Conservation (phyloP, 2,888 invertebrate species). For the Caradrina clavipalpis region DNA sequence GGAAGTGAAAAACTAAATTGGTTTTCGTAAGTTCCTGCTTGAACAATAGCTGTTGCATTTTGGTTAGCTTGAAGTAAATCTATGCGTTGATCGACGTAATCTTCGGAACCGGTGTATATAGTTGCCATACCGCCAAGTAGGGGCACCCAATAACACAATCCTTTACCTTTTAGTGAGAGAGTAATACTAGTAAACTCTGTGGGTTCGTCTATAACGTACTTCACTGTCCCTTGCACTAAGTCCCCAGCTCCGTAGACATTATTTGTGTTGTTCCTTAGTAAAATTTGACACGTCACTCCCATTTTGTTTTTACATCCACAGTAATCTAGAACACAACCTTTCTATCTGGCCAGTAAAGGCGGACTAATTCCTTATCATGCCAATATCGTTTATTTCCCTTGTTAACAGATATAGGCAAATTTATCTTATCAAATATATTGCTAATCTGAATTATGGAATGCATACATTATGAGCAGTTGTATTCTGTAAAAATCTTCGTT, state of each 20-base stretch:
- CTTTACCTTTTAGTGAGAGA: slow-evolving; percentile 63
- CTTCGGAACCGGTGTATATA: slow-evolving; percentile 54
- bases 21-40: slow-evolving; percentile 27
- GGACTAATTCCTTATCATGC: slow-evolving; percentile 13
- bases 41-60: not conserved
- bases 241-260: slow-evolving; percentile 58
- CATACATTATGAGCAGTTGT: no score
- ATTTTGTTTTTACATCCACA: slow-evolving; percentile 4
- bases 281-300: slow-evolving; percentile 59
- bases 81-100: slow-evolving; percentile 43
- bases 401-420: not conserved
- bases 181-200: slow-evolving; percentile 53
- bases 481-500: no score
- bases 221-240: slow-evolving; percentile 58
- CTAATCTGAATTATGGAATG: slow-evolving; percentile 1
- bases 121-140: not conserved
- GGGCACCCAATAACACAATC: slow-evolving; percentile 29
- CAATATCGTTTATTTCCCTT: not conserved
- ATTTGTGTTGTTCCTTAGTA: slow-evolving; percentile 43
- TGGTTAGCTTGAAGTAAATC: slow-evolving; percentile 39
- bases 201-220: slow-evolving; percentile 58
- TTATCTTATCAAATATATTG: slow-evolving; percentile 22
- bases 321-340: not conserved
- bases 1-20: slow-evolving; percentile 44
- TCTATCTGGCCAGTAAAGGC: not conserved